Evolutionary conservation across 2,888 invertebrate species (phyloP), one percentile per base, ranked within the genome.

Genomic region (Cordylochernes scorpioides): DNA sequence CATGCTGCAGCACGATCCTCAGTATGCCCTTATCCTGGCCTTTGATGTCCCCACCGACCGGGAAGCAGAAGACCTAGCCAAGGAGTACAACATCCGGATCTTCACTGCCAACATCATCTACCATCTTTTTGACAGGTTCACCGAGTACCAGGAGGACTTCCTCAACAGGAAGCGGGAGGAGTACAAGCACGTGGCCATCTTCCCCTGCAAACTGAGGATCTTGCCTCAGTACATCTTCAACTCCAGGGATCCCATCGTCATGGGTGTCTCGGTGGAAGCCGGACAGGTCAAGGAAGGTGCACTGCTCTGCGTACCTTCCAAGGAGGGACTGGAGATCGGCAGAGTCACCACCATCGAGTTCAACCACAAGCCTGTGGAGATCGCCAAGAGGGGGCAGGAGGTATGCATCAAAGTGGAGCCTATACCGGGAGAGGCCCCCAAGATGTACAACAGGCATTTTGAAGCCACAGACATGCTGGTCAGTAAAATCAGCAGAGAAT

Each of bases 81-180:
- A 99, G 52, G 65, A 68, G 33, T 55, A 88, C 35, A 80, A 80
- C 32, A 84, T 91, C 30, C 78, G 73, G 58, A 82, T 97, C 52
- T 99, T 99, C 65, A 52, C 55, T 39, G 97, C 97, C 5, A 91
- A 99, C 59, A 99, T 99, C 52, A 99, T 99, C 50, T 99, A 99
- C 59, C 99, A 99, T 58, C 62, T 99, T 49, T 94, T 94, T 58
- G 97, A 99, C 57, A 75, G 77, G 54, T 99, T 97, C 61, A 86
- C 68, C 46, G 69, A 73, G 9, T 82, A 73, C 55, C 65, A 84
- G 36, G 86, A 88, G 33, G 86, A 91, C 45, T 58, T 88, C 30
- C 77, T 72, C 48, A 69, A 71, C 49, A 69, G 68, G 54, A 88
- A 84, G 50, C 68, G 88, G 16, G 86, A 88, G 44, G 86, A 94